Base-by-base conservation (phyloP, 2,888 invertebrate species). In the Tenthredo scrophulariae region DNA sequence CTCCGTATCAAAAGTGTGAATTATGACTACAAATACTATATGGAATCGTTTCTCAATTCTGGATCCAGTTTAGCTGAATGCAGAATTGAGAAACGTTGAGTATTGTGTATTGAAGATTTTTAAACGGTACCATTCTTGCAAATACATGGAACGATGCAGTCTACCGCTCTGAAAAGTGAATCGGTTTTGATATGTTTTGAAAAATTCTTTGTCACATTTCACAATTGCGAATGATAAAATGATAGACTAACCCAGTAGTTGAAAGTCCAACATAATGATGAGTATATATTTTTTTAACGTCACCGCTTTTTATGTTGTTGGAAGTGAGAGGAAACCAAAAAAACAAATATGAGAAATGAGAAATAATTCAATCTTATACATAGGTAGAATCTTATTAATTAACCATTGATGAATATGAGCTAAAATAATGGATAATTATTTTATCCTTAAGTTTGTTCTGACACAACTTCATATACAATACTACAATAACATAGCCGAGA, bases 251-350 rank as follows among this genome's bases (percentile, higher is more conserved):
- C 1, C n/a, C 70, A 72, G 10, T 40, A 9, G 0, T 72, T 72
- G 6, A 54, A 54, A 6, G 7, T 54, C 54, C 1, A 18, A 37
- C 18, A 2, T 72, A 37, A 54, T 22, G 2, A 37, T 72, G 40
- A 37, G 70, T 72, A 40, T 37, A 72, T 72, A 72, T 72, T 72
- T 72, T 72, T 72, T 72, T 72, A 72, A 37, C 29, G 33, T 72
- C 6, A 62, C 40, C 40, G 70, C 9, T 72, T 37, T 6, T 72
- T 40, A 37, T 72, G 70, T 72, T 72, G 70, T 33, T 37, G 33
- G n/a, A 70, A 70, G 33, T 2, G 29, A 67, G 18, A 15, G 33
- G 29, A 65, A 26, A 29, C 13, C 13, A 22, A 67, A 40, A 70
- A 72, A 72, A 9, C 3, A 7, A 72, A 62, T 1, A 26, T 62